Evolutionary conservation across 2,113 vertebrate species (phyloP).

Genomic region (Lipophrys pholis): DNA sequence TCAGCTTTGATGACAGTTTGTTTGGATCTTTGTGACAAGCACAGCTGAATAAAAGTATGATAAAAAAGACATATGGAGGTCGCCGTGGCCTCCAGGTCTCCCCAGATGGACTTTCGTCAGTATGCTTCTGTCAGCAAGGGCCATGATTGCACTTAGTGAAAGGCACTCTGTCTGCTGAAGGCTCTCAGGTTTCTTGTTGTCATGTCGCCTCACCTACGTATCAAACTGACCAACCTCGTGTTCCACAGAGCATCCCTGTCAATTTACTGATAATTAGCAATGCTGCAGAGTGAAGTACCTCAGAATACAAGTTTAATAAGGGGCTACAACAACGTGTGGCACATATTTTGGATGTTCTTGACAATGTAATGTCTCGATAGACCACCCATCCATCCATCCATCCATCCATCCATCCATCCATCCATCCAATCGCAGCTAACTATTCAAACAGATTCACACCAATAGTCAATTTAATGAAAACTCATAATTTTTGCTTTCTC

Average conservation of each 20-base stretch:
- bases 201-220: no score
- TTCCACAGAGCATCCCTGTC: neutral
- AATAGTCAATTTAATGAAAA: no score
- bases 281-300: neutral
- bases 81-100: constrained; percentile 12
- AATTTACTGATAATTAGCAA: constrained; percentile 10
- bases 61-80: constrained; percentile 5
- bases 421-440: no score
- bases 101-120: neutral
- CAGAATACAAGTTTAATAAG: constrained; percentile 1
- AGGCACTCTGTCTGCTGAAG: neutral
- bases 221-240: no score
- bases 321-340: no score
- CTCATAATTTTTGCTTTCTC: no score
- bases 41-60: constrained; percentile 8
- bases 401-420: no score
- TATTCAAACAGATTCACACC: no score
- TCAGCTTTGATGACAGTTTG: constrained; percentile 23
- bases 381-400: no score
- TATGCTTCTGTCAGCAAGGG: constrained; percentile 19
- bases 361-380: no score
- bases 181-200: constrained; percentile 4
- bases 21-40: constrained; percentile 34
- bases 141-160: neutral
- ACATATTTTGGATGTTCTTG: no score